Percentiles rank a stretch among this genome's conserved stretches.
Conservation (phyloP, 1,140 invertebrate genomes). For the Mycetomoellerius zeteki region DNA sequence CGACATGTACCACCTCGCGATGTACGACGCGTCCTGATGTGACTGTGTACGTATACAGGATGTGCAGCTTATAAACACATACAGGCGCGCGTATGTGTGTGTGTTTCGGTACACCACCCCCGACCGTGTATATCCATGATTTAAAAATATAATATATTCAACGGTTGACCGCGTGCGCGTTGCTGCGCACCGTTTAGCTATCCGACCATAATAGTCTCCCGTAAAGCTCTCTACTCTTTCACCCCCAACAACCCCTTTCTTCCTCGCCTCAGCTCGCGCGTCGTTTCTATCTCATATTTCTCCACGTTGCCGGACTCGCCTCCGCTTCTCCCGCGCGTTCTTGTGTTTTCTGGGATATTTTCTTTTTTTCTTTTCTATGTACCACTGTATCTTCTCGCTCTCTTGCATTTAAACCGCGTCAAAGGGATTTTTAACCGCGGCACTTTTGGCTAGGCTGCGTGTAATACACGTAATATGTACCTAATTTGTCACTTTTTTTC, state of each 20-base stretch:
- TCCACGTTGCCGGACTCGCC: constrained; percentile 26
- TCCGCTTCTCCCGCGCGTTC: neutral
- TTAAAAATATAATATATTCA: constrained; percentile 82
- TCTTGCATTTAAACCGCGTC: constrained; percentile 32
- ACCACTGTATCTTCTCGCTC: constrained; percentile 43
- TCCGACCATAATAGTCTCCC: constrained; percentile 70
- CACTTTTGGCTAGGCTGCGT: constrained; percentile 30
- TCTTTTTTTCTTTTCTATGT: neutral
- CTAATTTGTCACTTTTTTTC: constrained; percentile 44
- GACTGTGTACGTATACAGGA: constrained; percentile 33
- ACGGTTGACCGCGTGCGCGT: constrained; percentile 67
- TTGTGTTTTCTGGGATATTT: constrained; percentile 48
- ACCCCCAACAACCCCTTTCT: neutral
- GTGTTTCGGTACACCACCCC: constrained; percentile 32
- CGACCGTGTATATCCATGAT: constrained; percentile 69
- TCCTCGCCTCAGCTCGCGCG: neutral
- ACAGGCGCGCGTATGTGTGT: neutral
- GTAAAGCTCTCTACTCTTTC: constrained; percentile 59
- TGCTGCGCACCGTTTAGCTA: constrained; percentile 75
- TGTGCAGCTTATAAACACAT: constrained; percentile 21
- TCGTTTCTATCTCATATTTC: constrained; percentile 45
- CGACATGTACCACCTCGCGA: constrained; percentile 26
- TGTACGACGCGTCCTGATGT: constrained; percentile 64
- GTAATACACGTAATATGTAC: constrained; percentile 55
- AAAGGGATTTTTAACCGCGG: constrained; percentile 40